Evolutionary conservation across 53 echinoderm and acorn worm species (phyloP), one percentile per base, ranked within the genome.

Genomic region (Actinopyga echinites): DNA sequence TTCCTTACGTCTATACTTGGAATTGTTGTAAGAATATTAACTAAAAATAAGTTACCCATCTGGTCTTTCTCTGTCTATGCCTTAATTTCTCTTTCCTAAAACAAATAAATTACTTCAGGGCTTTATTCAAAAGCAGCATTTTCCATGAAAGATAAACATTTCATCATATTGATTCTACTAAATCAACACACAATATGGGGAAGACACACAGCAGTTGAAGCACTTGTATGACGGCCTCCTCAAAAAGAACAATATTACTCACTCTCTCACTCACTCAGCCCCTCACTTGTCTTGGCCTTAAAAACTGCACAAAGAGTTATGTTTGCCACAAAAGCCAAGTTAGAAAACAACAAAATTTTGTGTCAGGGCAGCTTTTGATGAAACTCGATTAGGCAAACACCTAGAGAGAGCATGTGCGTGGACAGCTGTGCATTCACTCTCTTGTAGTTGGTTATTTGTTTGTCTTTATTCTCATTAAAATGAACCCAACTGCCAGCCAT

Each of bases 381-480:
- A 71, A 71, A 71, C 57, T 78, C 57, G 78, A 78, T 78, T 78
- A 78, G 78, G 57, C 78, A 78, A 78, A 78, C 78, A 78, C 57
- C 57, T 56, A 78, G 57, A 78, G 49, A 49, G 78, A 78, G 78
- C 78, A 78, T 79, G 91, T 91, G 89, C 87, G 82, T 87, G 84
- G 91, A 86, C 95, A 91, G 95, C 95, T 95, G 95, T 89, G 91
- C 89, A 95, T 85, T 91, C 91, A 89, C 65, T 28, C 54, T 65
- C 83, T 88, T 91, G 81, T 91, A 87, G 86, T 89, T 91, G 89
- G 84, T 80, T 89, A 91, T 91, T 78, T 78, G 78, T 78, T 78
- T 78, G 84, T 55, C 84, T 83, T 84, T 74, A 75, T 84, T 45
- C 56, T 56, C 68, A 88, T 83, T 75, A 83, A 88, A 83, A 66